A percentile compares a stretch with the other conserved stretches of the same genome.
phyloP scores from a whole-genome alignment of 2,888 invertebrate species.

The Tinea trinotella region DNA sequence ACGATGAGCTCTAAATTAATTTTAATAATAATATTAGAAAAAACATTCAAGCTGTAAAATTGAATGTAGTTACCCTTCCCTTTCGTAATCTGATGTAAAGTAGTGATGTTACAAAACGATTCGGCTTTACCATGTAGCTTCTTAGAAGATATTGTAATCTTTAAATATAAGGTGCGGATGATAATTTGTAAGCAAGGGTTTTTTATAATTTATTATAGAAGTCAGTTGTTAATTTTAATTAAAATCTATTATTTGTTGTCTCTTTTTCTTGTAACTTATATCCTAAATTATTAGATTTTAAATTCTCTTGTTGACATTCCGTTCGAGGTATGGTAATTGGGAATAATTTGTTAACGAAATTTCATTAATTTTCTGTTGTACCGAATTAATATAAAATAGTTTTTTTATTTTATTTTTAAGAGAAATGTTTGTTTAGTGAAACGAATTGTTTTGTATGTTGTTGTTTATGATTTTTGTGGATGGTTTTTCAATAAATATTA shows the following conservation, averaged over 20 bases:
- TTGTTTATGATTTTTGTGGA: not conserved
- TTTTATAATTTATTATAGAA: not conserved
- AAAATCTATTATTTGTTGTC: not conserved
- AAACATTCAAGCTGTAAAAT: not conserved
- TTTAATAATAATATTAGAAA: not conserved
- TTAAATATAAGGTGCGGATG: not conserved
- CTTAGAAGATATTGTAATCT: not conserved
- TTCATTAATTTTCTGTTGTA: not conserved
- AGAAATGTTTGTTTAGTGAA: not conserved
- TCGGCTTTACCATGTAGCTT: not conserved
- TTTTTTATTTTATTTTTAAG: conserved; percentile 10
- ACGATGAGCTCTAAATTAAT: conserved; percentile 88
- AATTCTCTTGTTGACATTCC: conserved; percentile 5
- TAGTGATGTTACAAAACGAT: not conserved
- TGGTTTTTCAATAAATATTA: conserved; percentile 14
- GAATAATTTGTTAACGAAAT: not conserved
- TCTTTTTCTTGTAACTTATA: not conserved
- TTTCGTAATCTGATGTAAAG: not conserved
- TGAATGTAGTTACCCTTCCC: not conserved
- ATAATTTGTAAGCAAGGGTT: not conserved
- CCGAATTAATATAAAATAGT: conserved; percentile 5
- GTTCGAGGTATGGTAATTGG: conserved; percentile 1
- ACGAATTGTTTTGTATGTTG: not conserved
- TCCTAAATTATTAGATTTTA: not conserved
- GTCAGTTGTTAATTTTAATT: not conserved